Evolutionary conservation across 1,140 invertebrate species (phyloP).

Genomic region (Magallana ariakensis): DNA sequence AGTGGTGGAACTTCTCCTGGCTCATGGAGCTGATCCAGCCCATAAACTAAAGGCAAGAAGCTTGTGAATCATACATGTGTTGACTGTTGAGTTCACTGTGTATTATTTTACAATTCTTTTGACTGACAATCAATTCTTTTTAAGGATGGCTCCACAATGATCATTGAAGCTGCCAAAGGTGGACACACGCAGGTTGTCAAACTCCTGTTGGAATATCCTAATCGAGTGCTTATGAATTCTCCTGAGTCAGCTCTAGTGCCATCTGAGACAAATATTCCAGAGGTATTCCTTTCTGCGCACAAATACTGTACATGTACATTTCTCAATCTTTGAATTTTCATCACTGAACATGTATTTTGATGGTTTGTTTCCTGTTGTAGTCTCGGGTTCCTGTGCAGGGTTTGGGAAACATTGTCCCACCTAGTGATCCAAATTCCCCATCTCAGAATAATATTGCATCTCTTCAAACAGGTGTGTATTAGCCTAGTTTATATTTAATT

Average conservation of each 20-base stretch:
- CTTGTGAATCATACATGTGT: background rate
- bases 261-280: conserved; percentile 67
- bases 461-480: conserved; percentile 55
- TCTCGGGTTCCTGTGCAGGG: conserved; percentile 78
- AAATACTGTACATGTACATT: too few species aligned
- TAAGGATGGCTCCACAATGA: conserved; percentile 97
- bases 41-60: conserved; percentile 92
- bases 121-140: background rate
- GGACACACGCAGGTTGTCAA: conserved; percentile 97
- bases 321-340: background rate
- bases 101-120: too few species aligned
- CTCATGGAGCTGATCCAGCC: conserved; percentile 94
- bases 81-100: too few species aligned
- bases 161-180: conserved; percentile 98
- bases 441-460: conserved; percentile 58
- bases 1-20: conserved; percentile 94
- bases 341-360: background rate
- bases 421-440: conserved; percentile 76
- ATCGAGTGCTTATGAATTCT: conserved; percentile 78
- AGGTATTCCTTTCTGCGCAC: conserved; percentile 60
- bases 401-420: conserved; percentile 76
- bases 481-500: background rate
- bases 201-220: conserved; percentile 95
- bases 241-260: conserved; percentile 76
- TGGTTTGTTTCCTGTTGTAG: conserved; percentile 55